A percentile compares a stretch with the other conserved stretches of the same genome.
phyloP scores from a whole-genome alignment of 2,797 vertebrate genomes.

The Peromyscus eremicus region DNA sequence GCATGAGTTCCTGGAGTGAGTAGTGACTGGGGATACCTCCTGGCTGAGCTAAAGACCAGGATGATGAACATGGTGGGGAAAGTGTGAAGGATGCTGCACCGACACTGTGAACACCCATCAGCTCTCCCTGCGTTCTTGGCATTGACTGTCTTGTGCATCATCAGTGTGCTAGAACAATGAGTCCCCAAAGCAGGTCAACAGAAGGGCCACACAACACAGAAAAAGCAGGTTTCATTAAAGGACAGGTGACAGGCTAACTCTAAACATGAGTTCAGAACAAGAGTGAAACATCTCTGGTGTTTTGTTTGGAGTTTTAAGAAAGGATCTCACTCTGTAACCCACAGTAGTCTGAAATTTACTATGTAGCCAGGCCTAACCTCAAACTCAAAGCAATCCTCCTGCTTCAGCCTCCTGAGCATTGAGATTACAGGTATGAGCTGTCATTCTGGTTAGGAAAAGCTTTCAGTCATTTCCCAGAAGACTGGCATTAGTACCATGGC shows the following conservation, averaged over 20 bases:
- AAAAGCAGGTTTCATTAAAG: neutral
- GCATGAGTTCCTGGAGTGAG: neutral
- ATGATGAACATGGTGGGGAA: neutral
- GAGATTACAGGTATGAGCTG: neutral
- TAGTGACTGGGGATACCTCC: rapidly evolving
- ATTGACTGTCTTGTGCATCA: neutral
- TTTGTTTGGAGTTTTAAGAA: neutral
- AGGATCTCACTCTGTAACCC: neutral
- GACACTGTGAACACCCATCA: neutral
- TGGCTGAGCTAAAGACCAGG: neutral
- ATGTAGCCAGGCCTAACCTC: no score
- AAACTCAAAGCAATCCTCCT: neutral
- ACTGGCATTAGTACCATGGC: neutral
- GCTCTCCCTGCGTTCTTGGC: neutral
- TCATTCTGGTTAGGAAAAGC: neutral
- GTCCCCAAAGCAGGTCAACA: neutral
- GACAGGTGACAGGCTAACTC: constrained; percentile 8
- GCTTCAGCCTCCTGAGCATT: neutral
- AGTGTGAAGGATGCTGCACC: neutral
- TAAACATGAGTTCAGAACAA: constrained; percentile 30
- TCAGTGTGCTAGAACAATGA: constrained; percentile 1
- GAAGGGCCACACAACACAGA: neutral
- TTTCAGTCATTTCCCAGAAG: neutral
- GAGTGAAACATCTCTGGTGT: no score
- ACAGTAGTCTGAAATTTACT: neutral